A percentile compares a stretch with the other conserved stretches of the same genome.
Evolutionary conservation across 37 sponge, comb jelly and placozoan genomes (phyloP).

Genomic region (Haliclona indistincta): DNA sequence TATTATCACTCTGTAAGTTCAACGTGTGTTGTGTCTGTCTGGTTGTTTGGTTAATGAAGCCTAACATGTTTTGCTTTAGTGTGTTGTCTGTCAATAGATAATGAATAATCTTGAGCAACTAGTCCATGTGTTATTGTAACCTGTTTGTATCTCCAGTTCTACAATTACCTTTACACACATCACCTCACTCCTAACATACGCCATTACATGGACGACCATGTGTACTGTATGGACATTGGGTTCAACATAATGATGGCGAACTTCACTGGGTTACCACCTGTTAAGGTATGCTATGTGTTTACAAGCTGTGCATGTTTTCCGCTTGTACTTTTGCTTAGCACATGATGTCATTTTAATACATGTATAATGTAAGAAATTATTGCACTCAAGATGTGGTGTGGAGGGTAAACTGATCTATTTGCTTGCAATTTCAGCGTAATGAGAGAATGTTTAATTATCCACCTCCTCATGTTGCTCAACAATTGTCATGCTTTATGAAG

Average conservation of each 20-base stretch:
- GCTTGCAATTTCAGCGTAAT: too few relatives aligned
- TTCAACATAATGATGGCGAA: slow-evolving; percentile 73
- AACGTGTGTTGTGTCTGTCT: neutral
- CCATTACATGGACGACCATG: slow-evolving; percentile 65
- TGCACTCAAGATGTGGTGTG: too few relatives aligned
- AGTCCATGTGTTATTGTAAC: neutral
- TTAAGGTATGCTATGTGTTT: slow-evolving; percentile 56
- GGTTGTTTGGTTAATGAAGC: neutral
- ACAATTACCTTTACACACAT: slow-evolving; percentile 62
- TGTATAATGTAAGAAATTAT: too few relatives aligned
- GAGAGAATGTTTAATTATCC: too few relatives aligned
- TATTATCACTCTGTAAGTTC: slow-evolving; percentile 72
- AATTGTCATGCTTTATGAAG: too few relatives aligned
- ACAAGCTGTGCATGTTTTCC: too few relatives aligned
- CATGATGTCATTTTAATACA: too few relatives aligned
- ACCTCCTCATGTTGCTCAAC: too few relatives aligned
- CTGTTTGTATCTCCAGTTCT: slow-evolving; percentile 31
- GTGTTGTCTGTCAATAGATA: neutral
- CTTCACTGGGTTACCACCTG: slow-evolving; percentile 64
- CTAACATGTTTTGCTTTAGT: neutral
- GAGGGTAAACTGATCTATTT: too few relatives aligned
- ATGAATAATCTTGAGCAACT: neutral
- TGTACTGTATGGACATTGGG: slow-evolving; percentile 86
- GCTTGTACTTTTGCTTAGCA: too few relatives aligned
- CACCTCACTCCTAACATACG: slow-evolving; percentile 48